Evolutionary conservation across 2,797 vertebrate species (phyloP).

Genomic region (Rhinichthys osculus): DNA sequence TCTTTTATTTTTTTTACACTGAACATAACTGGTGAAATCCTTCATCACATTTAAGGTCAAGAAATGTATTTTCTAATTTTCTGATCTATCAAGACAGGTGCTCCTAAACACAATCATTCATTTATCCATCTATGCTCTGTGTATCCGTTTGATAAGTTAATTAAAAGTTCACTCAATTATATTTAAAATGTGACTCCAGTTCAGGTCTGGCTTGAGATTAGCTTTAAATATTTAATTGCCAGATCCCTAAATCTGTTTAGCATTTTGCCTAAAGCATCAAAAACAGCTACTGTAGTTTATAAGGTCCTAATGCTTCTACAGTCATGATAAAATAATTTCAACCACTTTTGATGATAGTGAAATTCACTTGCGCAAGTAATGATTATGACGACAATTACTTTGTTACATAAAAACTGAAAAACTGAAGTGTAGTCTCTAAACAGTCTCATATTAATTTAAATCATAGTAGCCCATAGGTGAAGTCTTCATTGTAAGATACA

Average conservation of each 20-base stretch:
- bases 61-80: conserved; percentile 2
- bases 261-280: conserved; percentile 16
- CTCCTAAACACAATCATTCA: neutral
- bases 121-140: conserved; percentile 10
- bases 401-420: no score
- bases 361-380: neutral
- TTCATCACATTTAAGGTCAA: conserved; percentile 7
- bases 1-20: neutral
- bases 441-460: neutral
- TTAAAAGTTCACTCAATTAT: conserved; percentile 25
- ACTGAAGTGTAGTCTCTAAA: no score
- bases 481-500: neutral
- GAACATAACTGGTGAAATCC: neutral
- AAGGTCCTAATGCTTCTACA: neutral
- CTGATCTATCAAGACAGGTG: neutral
- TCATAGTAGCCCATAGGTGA: neutral
- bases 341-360: neutral
- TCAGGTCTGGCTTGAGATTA: conserved; percentile 21
- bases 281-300: neutral
- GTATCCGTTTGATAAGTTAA: neutral
- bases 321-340: neutral
- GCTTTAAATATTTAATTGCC: conserved; percentile 26
- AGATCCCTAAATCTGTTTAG: neutral
- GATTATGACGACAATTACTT: neutral
- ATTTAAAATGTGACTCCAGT: neutral